These are phyloP conservation scores for Lates japonicus DNA, from an alignment of 2,797 vertebrate species.

Conservation along the genomic window DNA sequence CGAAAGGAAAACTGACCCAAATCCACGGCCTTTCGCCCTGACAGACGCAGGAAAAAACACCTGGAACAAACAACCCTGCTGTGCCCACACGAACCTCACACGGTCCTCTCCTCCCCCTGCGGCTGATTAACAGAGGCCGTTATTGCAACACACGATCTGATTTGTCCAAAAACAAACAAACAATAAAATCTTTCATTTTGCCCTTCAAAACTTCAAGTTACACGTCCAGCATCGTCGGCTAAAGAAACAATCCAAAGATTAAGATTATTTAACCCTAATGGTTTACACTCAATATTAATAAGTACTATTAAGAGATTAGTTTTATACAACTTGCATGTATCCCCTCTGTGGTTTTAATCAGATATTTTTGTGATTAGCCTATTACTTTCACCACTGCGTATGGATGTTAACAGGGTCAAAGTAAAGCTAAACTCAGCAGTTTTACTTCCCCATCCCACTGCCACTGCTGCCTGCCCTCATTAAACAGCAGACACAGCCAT, in stretches of 20 bases:
- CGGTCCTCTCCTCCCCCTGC: background rate
- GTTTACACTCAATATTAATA: conserved; percentile 38
- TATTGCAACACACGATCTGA: conserved; percentile 78
- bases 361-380: background rate
- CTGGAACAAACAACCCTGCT: conserved; percentile 34
- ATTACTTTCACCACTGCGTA: background rate
- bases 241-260: conserved; percentile 57
- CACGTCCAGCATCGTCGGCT: conserved; percentile 27
- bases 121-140: conserved; percentile 32
- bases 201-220: conserved; percentile 40
- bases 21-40: conserved; percentile 1
- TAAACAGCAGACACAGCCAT: conserved; percentile 10
- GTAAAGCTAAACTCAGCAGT: conserved; percentile 16
- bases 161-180: conserved; percentile 71
- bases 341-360: conserved; percentile 8
- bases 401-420: background rate
- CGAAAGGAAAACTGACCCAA: too few species aligned
- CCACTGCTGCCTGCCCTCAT: background rate
- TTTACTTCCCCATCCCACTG: conserved; percentile 39
- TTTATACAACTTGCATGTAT: conserved; percentile 29
- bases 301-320: conserved; percentile 22
- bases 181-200: conserved; percentile 15
- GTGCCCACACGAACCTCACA: conserved; percentile 5
- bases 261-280: conserved; percentile 44
- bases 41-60: conserved; percentile 7